phyloP scores from a whole-genome alignment of 1,140 invertebrate species.

The Dendroctonus valens region DNA sequence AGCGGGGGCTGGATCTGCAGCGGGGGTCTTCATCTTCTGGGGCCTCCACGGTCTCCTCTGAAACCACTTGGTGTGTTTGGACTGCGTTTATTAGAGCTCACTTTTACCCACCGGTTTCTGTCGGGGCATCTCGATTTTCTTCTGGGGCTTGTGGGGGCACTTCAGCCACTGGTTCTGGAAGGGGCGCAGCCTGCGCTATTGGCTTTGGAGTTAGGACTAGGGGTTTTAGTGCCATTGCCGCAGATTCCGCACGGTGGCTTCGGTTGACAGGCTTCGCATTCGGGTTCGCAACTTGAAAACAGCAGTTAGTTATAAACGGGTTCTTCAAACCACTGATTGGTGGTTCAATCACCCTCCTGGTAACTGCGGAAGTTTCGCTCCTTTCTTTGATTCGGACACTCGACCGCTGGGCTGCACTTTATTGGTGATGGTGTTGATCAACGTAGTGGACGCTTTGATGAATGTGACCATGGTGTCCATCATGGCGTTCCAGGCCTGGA shows the following conservation, averaged over 20 bases:
- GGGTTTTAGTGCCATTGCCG: not conserved
- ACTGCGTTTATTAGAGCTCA: no score
- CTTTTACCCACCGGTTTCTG: no score
- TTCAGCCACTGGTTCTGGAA: not conserved
- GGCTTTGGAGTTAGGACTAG: not conserved
- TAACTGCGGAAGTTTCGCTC: not conserved
- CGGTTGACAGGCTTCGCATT: constrained; percentile 14
- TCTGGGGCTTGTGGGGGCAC: not conserved
- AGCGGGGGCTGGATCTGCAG: not conserved
- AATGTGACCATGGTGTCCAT: constrained; percentile 38
- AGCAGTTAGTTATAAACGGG: not conserved
- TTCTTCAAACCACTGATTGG: not conserved
- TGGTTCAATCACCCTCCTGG: constrained; percentile 11
- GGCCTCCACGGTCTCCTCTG: not conserved
- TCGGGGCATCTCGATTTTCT: not conserved
- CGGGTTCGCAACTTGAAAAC: constrained; percentile 15
- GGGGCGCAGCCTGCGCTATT: not conserved
- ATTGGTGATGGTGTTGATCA: constrained; percentile 33
- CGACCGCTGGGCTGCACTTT: constrained; percentile 5
- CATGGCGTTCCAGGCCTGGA: constrained; percentile 37
- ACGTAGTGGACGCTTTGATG: constrained; percentile 31
- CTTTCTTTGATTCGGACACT: not conserved
- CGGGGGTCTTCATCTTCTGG: not conserved
- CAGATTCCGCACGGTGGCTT: constrained; percentile 20
- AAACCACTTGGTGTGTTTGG: no score